Evolutionary conservation across 1,140 invertebrate species (phyloP).

Genomic region (Acyrthosiphon pisum): DNA sequence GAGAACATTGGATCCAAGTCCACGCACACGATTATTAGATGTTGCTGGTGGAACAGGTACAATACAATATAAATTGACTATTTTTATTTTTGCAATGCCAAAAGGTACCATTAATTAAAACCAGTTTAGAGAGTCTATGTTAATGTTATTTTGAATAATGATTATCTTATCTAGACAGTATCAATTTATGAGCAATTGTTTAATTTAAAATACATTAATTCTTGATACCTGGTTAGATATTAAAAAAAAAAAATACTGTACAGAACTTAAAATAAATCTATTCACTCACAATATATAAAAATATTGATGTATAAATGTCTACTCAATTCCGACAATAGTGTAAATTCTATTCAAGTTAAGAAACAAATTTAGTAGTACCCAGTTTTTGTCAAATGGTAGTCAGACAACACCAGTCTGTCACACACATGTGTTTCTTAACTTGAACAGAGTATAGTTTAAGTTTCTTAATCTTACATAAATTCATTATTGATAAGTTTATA

Average conservation of each 20-base stretch:
- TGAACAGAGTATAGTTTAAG: not conserved
- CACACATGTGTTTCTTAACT: too few relatives aligned
- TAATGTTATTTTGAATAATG: not conserved
- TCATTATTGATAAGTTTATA: too few relatives aligned
- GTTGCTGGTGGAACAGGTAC: constrained; percentile 93
- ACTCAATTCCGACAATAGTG: too few relatives aligned
- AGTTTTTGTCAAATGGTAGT: too few relatives aligned
- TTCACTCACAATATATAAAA: not conserved
- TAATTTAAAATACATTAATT: not conserved
- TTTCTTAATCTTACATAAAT: not conserved
- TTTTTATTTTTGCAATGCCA: not conserved
- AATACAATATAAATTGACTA: not conserved
- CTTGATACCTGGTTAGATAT: not conserved
- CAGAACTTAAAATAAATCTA: not conserved
- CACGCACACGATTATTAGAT: constrained; percentile 85
- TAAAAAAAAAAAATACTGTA: not conserved
- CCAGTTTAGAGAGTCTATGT: not conserved
- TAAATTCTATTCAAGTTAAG: too few relatives aligned
- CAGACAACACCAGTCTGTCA: too few relatives aligned
- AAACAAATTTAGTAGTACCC: too few relatives aligned
- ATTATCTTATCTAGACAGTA: not conserved
- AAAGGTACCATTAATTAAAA: not conserved
- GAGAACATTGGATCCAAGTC: constrained; percentile 75
- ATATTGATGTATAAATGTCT: too few relatives aligned
- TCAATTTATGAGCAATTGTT: not conserved